Evolutionary conservation across 1,140 invertebrate species (phyloP).

Genomic region (Psilanteris sp.): DNA sequence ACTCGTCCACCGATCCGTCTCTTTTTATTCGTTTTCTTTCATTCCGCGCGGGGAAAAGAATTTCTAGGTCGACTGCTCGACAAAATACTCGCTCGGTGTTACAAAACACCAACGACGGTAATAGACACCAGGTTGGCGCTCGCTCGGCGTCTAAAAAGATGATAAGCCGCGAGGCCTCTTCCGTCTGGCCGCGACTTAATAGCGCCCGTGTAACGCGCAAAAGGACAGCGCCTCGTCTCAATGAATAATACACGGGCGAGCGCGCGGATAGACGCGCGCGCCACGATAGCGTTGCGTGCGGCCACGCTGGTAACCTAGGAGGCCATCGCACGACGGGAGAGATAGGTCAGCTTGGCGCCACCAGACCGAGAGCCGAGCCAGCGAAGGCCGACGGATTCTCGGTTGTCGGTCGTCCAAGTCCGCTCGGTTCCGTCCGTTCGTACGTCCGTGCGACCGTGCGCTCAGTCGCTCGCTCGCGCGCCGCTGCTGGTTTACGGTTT

Average conservation of each 20-base stretch:
- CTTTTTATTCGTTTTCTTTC: too few relatives aligned
- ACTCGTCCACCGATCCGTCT: too few relatives aligned
- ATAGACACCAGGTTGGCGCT: too few relatives aligned
- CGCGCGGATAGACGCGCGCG: conserved; percentile 4
- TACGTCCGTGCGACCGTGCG: too few relatives aligned
- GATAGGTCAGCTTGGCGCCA: conserved; percentile 75
- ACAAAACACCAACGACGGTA: too few relatives aligned
- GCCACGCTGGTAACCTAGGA: conserved; percentile 28
- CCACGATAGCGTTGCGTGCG: conserved; percentile 26
- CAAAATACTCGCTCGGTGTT: too few relatives aligned
- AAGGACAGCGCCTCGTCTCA: conserved; percentile 11
- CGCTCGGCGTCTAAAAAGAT: background rate
- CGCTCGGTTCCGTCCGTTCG: conserved; percentile 1
- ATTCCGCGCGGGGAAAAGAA: too few relatives aligned
- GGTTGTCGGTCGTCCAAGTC: conserved; percentile 5
- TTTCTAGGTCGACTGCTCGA: too few relatives aligned
- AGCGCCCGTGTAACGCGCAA: conserved; percentile 1
- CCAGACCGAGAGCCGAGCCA: conserved; percentile 63
- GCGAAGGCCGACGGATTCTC: conserved; percentile 64
- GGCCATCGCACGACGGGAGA: conserved; percentile 57
- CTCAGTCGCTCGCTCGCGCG: too few relatives aligned
- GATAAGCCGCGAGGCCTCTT: conserved; percentile 14
- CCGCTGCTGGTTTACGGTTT: conserved; percentile 58
- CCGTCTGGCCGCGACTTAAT: conserved; percentile 2
- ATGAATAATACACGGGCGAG: conserved; percentile 6